Conservation (phyloP, 2,797 vertebrate species). For the Sebastiscus tertius region DNA sequence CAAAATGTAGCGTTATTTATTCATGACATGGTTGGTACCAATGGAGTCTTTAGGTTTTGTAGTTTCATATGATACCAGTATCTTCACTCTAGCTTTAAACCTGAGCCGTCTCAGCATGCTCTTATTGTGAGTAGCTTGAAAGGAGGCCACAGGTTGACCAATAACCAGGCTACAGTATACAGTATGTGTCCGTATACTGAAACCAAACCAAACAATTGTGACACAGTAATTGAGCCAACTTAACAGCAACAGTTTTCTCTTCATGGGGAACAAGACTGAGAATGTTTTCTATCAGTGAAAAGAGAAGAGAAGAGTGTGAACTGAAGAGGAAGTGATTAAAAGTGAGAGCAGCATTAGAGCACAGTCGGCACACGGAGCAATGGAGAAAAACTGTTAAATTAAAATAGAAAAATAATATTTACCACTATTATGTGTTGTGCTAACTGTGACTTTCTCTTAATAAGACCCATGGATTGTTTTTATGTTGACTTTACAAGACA, state of each 20-base stretch:
- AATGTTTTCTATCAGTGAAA: not conserved
- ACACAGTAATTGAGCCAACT: not conserved
- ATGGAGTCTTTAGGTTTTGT: no score
- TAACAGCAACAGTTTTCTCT: not conserved
- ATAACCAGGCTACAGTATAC: no score
- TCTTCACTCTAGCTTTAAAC: no score
- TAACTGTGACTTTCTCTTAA: not conserved
- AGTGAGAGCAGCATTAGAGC: not conserved
- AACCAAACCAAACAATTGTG: not conserved
- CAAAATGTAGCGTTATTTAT: no score
- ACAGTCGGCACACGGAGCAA: not conserved
- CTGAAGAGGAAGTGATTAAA: not conserved
- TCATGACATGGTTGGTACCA: no score
- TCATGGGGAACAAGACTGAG: not conserved
- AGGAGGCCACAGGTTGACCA: no score
- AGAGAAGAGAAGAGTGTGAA: not conserved
- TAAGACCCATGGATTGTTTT: not conserved
- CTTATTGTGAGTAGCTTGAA: no score
- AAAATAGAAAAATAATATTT: not conserved
- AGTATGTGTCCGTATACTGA: no score
- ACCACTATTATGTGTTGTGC: not conserved
- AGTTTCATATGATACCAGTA: no score
- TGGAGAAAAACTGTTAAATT: not conserved
- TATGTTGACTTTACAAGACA: not conserved
- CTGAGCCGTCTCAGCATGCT: fast-evolving